Evolutionary conservation across 2,888 invertebrate genomes (phyloP).

Genomic region (Euplagia quadripunctaria): DNA sequence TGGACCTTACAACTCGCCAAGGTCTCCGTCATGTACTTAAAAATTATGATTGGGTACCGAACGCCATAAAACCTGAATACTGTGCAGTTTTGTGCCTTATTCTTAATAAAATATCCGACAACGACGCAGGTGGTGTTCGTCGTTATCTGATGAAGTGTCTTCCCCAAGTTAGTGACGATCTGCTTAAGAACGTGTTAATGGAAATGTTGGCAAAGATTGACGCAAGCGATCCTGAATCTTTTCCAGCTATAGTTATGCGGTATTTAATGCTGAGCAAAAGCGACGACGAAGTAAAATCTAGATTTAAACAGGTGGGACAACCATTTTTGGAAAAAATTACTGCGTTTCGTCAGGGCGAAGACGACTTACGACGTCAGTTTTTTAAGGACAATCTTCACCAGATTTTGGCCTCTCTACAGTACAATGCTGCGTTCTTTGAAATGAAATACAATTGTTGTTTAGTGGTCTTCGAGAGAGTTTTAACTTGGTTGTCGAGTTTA

Average conservation of each 20-base stretch:
- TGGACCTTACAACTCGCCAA: conserved; percentile 43
- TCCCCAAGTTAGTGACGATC: conserved; percentile 47
- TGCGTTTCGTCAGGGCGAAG: conserved; percentile 4
- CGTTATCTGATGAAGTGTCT: conserved; percentile 55
- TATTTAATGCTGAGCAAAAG: conserved; percentile 61
- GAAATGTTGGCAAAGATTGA: conserved; percentile 39
- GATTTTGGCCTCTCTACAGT: conserved; percentile 57
- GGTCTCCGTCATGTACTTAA: conserved; percentile 26
- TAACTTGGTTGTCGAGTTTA: conserved; percentile 55
- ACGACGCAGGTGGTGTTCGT: conserved; percentile 47
- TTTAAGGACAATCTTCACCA: conserved; percentile 37
- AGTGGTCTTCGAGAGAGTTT: conserved; percentile 60
- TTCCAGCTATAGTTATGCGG: conserved; percentile 61
- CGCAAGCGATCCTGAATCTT: conserved; percentile 39
- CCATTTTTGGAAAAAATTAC: conserved; percentile 60
- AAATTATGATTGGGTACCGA: conserved; percentile 52
- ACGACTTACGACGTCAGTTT: not conserved
- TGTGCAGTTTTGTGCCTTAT: conserved; percentile 56
- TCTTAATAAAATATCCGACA: conserved; percentile 40
- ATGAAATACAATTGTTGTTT: conserved; percentile 57
- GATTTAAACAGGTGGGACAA: conserved; percentile 53
- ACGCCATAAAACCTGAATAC: conserved; percentile 60
- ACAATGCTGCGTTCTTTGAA: conserved; percentile 62
- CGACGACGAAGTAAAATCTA: conserved; percentile 51
- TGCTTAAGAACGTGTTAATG: conserved; percentile 48